phyloP scores from a whole-genome alignment of 2,888 invertebrate species.

The Nephrotoma guestfalica region DNA sequence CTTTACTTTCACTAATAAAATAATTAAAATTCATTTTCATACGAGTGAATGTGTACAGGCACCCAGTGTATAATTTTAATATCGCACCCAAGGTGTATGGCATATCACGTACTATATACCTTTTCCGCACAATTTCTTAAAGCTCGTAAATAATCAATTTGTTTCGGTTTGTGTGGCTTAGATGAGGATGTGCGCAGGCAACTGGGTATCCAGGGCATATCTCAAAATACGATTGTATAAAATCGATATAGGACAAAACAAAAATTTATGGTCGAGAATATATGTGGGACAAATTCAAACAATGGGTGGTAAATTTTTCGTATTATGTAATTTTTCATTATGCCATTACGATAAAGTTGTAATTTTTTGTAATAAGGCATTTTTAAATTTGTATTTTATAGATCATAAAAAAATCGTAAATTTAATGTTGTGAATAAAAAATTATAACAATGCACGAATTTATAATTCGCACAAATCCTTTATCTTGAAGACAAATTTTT shows the following conservation, averaged over 20 bases:
- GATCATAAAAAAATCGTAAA: background rate
- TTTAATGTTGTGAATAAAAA: background rate
- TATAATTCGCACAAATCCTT: too few species aligned
- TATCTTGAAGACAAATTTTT: background rate
- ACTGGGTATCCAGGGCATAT: background rate
- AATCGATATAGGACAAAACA: background rate
- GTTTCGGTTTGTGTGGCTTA: background rate
- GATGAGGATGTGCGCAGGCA: too few species aligned
- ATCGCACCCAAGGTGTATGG: background rate
- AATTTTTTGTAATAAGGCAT: background rate
- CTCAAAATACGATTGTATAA: background rate
- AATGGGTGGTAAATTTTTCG: background rate
- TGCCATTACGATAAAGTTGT: background rate
- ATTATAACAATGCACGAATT: too few species aligned
- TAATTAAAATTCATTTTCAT: background rate
- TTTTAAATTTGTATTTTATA: background rate
- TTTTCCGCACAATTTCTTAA: background rate
- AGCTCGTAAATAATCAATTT: background rate
- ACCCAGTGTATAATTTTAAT: too few species aligned
- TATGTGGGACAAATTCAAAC: background rate
- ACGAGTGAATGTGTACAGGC: too few species aligned
- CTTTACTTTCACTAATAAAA: background rate
- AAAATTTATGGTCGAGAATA: background rate
- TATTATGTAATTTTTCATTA: background rate
- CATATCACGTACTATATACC: background rate